phyloP scores from a whole-genome alignment of 2,113 vertebrate genomes.

The Acanthisitta chloris region DNA sequence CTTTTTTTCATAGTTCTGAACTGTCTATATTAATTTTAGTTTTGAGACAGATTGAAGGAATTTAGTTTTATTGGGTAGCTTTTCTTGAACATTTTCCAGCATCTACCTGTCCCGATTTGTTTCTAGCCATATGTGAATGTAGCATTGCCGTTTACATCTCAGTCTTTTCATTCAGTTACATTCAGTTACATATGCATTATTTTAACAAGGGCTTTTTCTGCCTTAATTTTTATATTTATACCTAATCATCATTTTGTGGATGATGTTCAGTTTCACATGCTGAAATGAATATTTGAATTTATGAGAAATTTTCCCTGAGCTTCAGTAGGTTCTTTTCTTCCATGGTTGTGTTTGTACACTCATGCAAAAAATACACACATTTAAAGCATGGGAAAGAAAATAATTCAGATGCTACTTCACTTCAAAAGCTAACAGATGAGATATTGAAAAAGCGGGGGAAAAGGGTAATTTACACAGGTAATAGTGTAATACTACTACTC shows the following conservation, averaged over 20 bases:
- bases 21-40: conserved; percentile 35
- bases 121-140: conserved; percentile 7
- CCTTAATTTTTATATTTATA: not conserved
- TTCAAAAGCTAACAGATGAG: not conserved
- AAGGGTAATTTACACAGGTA: not conserved
- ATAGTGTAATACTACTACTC: not conserved
- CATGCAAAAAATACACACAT: not conserved
- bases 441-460: not conserved
- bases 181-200: not conserved
- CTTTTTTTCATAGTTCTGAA: conserved; percentile 8
- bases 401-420: not conserved
- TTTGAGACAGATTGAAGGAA: conserved; percentile 33
- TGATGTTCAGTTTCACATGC: not conserved
- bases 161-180: not conserved
- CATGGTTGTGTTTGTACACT: not conserved
- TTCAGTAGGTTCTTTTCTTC: not conserved
- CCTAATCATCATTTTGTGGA: not conserved
- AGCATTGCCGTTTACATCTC: not conserved
- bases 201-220: not conserved
- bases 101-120: conserved; percentile 15
- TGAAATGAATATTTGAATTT: not conserved
- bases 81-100: conserved; percentile 15
- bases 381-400: not conserved
- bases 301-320: not conserved
- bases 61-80: not conserved